phyloP scores from a whole-genome alignment of 2,888 invertebrate genomes.

The Leptopilina myrica region DNA sequence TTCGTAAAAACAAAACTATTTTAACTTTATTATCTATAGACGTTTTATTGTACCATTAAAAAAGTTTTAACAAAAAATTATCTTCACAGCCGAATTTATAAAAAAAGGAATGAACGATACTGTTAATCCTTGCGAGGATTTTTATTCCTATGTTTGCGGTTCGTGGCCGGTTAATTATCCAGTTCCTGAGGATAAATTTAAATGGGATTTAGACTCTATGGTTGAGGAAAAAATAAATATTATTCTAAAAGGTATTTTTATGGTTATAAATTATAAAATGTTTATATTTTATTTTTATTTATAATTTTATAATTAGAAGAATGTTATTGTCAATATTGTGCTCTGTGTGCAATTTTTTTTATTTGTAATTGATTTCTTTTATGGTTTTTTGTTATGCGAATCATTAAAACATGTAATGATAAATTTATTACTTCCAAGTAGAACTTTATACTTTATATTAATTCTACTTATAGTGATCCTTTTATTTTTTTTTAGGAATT shows the following conservation, averaged over 20 bases:
- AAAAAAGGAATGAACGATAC: conserved; percentile 45
- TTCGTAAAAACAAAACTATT: no score
- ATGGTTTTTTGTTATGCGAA: background rate
- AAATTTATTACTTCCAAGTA: background rate
- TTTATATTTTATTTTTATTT: no score
- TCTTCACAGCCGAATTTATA: conserved; percentile 42
- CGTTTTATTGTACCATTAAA: no score
- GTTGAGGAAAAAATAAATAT: conserved; percentile 43
- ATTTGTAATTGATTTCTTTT: background rate
- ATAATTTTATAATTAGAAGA: no score
- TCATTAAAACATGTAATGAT: background rate
- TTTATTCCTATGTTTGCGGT: conserved; percentile 41
- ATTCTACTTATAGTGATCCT: background rate
- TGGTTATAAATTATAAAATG: background rate
- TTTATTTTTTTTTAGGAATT: conserved; percentile 38
- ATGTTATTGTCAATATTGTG: no score
- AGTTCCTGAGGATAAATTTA: conserved; percentile 40
- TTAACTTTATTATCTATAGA: no score
- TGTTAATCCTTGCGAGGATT: conserved; percentile 44
- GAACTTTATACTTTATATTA: background rate
- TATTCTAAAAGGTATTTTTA: conserved; percentile 40
- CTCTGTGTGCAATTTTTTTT: no score
- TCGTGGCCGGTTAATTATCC: conserved; percentile 49
- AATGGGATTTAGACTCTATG: conserved; percentile 48
- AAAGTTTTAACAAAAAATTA: background rate